Conservation (phyloP, 2,113 vertebrate genomes). For the Alethe diademata region DNA sequence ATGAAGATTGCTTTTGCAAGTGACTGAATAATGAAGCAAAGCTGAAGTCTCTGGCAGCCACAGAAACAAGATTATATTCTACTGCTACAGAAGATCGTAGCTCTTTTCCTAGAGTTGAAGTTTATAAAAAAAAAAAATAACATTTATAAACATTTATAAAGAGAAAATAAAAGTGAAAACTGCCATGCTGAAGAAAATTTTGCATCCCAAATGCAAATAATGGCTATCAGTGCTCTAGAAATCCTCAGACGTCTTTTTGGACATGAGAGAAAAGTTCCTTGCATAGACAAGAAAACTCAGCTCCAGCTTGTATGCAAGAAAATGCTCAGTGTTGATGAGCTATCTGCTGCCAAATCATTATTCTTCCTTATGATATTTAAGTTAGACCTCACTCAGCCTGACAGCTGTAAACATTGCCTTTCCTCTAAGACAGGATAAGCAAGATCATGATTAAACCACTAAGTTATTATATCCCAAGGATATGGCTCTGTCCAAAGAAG, state of each 20-base stretch:
- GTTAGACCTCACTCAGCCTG: not conserved
- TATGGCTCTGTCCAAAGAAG: not conserved
- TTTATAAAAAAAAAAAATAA: not conserved
- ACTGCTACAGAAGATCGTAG: not conserved
- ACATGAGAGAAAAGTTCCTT: not conserved
- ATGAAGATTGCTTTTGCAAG: not conserved
- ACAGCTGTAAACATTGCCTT: not conserved
- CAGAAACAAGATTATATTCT: not conserved
- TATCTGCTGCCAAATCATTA: not conserved
- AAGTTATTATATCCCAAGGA: not conserved
- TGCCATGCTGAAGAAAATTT: not conserved
- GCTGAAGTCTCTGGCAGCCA: not conserved
- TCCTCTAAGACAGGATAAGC: not conserved
- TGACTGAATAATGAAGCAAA: slow-evolving; percentile 1
- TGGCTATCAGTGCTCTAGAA: not conserved
- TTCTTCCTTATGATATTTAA: not conserved
- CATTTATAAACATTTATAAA: not conserved
- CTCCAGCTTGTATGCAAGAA: not conserved
- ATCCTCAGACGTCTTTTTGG: not conserved
- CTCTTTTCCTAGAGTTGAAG: not conserved
- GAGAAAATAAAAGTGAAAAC: not conserved
- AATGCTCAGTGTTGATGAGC: not conserved
- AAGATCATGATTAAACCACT: not conserved
- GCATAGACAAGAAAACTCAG: not conserved
- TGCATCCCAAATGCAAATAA: not conserved